Base-by-base conservation (phyloP, 35 echinoderm and acorn worm genomes). In the Ophiothrix spiculata region DNA sequence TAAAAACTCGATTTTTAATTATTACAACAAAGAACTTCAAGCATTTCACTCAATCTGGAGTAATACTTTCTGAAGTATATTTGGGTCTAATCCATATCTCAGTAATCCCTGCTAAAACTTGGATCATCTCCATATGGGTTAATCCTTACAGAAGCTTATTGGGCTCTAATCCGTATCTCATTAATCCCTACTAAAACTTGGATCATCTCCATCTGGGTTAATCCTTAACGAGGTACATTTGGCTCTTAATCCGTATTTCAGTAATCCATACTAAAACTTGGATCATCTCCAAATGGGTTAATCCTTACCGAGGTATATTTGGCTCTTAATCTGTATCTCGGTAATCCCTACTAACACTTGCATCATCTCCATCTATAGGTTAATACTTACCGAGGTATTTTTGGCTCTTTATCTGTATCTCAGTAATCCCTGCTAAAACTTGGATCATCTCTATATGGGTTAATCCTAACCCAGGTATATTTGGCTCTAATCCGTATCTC, bases 401-500 rank as follows among this genome's bases (percentile, higher is more conserved):
- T n/a, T n/a, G n/a, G n/a, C n/a, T n/a, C n/a, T n/a, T n/a, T n/a
- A n/a, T n/a, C n/a, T n/a, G n/a, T n/a, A n/a, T n/a, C n/a, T n/a
- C n/a, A n/a, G n/a, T n/a, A n/a, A n/a, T n/a, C n/a, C n/a, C n/a
- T n/a, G n/a, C n/a, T n/a, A n/a, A n/a, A n/a, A n/a, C n/a, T n/a
- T n/a, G n/a, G n/a, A n/a, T n/a, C n/a, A n/a, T n/a, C n/a, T n/a
- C n/a, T n/a, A n/a, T n/a, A n/a, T n/a, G n/a, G n/a, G n/a, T n/a
- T n/a, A n/a, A n/a, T n/a, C n/a, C n/a, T n/a, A n/a, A n/a, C n/a
- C n/a, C n/a, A n/a, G n/a, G n/a, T n/a, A 64, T 93, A 97, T 41
- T 88, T 92, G 69, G 84, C 94, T 63, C 94, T 83, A 38, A 97
- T 90, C 36, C 77, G 56, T 33, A 97, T 97, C 29, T 38, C 35